Evolutionary conservation across 2,797 vertebrate species (phyloP).

Genomic region (Salmo trutta): DNA sequence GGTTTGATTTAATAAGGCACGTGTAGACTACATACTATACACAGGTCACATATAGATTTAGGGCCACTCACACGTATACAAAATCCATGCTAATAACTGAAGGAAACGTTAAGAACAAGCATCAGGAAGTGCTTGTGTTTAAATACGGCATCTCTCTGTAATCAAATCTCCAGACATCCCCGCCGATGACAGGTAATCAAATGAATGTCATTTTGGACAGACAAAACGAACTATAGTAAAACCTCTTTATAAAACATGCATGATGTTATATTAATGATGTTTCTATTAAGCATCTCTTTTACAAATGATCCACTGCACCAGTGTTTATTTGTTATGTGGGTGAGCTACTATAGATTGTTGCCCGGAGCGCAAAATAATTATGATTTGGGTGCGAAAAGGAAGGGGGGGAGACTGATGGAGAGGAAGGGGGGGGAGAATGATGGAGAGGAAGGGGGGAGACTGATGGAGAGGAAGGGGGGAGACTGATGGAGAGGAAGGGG

Average conservation of each 20-base stretch:
- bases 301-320: conserved; percentile 78
- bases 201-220: conserved; percentile 74
- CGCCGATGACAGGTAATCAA: conserved; percentile 79
- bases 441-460: no score
- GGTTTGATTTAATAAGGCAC: no score
- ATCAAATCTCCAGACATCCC: conserved; percentile 74
- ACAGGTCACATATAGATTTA: background rate
- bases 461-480: background rate
- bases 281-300: conserved; percentile 82
- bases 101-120: conserved; percentile 49
- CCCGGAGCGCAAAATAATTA: conserved; percentile 86
- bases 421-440: background rate
- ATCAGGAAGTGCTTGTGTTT: conserved; percentile 73
- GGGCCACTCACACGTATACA: conserved; percentile 10
- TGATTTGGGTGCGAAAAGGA: conserved; percentile 66
- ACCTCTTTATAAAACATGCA: conserved; percentile 80
- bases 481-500: no score
- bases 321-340: conserved; percentile 82
- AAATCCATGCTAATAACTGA: conserved; percentile 67
- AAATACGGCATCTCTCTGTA: conserved; percentile 82
- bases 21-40: background rate
- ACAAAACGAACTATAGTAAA: conserved; percentile 81
- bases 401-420: conserved; percentile 8
- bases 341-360: conserved; percentile 79
- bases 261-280: conserved; percentile 82